A percentile compares a stretch with the other conserved stretches of the same genome.
phyloP scores from a whole-genome alignment of 2,113 vertebrate species.

The Crocuta crocuta region DNA sequence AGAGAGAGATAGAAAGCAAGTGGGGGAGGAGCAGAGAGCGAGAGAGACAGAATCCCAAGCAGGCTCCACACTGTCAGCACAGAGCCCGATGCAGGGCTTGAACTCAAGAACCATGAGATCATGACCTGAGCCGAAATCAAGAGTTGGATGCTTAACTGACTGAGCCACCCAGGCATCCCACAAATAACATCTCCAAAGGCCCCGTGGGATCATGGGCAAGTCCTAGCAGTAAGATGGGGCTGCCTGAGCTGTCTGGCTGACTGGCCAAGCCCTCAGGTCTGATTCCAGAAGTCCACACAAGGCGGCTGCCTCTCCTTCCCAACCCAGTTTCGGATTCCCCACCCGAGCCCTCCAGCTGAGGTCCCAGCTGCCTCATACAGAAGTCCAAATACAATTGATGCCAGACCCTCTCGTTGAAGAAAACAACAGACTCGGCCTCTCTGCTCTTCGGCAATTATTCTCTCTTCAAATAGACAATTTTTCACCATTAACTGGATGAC shows the following conservation, averaged over 20 bases:
- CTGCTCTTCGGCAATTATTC: constrained; percentile 29
- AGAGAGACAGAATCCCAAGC: no score
- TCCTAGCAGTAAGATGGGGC: background rate
- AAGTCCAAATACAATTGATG: background rate
- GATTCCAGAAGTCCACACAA: background rate
- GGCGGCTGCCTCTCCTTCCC: no score
- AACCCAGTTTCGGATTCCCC: background rate
- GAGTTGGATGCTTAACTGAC: no score
- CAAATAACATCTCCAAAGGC: background rate
- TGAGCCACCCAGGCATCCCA: no score
- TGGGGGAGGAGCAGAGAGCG: no score
- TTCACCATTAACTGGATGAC: constrained; percentile 66
- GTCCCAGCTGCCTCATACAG: background rate
- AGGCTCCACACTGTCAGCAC: no score
- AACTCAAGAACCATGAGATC: no score
- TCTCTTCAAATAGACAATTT: constrained; percentile 61
- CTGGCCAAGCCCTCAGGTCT: accelerated
- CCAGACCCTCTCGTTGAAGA: background rate
- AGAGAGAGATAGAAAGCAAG: no score
- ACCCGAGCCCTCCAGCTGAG: background rate
- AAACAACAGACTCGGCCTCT: background rate
- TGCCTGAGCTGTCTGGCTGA: background rate
- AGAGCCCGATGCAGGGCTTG: no score
- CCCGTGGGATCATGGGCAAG: background rate
- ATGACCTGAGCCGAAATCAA: no score